Base-by-base conservation (phyloP, 2,888 invertebrate species). In the Ennomos quercinarius region DNA sequence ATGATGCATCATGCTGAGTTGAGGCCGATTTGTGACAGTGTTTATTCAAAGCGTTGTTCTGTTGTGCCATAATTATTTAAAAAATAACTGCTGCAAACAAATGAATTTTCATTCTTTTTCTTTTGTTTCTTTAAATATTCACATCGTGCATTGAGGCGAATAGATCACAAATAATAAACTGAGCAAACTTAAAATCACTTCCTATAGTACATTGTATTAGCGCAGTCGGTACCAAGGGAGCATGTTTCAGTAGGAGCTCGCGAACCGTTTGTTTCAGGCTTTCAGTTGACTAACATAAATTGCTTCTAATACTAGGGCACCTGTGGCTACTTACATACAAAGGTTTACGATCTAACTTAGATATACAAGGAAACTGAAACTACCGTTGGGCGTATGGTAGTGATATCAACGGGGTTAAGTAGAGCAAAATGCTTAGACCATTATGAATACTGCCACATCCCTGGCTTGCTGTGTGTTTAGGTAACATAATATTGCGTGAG, bases 211-310 rank as follows among this genome's bases (percentile, higher is more conserved):
- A 64, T 52, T 58, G 50, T 52, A 52, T 67, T 62, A 65, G 45
- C 13, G 48, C 52, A 57, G 60, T 64, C 63, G 55, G 59, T 68
- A 68, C 64, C 66, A 64, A 64, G 60, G 56, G 45, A 52, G 45
- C 66, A 66, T 66, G 64, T 58, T 55, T 53, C 59, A 55, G 45
- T 48, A 35, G 39, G 50, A 56, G 58, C 10, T 58, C 40, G 58
- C 49, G 37, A 10, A 39, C 44, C 45, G 39, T 43, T 55, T 50
- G 53, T 38, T 53, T 46, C 57, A 12, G 42, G 50, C 43, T 52
- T 52, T 37, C 49, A 54, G 46, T 54, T 62, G 37, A 47, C 47
- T 50, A 61, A 60, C 60, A 61, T 61, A 55, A 57, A 61, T 60
- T 58, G 52, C 48, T 53, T 59, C 64, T 52, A 64, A 58, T 55